Evolutionary conservation across 2,888 invertebrate genomes (phyloP).

Genomic region (Drosophila bunnanda): DNA sequence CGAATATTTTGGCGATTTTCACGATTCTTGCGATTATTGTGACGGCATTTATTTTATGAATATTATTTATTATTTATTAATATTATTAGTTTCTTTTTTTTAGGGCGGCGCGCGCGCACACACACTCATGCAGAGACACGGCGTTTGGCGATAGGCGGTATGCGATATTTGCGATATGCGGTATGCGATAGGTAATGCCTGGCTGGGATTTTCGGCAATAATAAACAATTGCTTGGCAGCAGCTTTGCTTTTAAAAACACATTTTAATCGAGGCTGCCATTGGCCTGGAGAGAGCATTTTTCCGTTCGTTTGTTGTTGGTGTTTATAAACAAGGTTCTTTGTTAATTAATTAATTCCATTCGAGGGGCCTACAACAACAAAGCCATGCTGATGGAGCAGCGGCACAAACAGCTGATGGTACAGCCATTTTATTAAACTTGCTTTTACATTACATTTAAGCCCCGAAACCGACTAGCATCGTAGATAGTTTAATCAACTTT

Average conservation of each 20-base stretch:
- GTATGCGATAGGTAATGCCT: conserved; percentile 48
- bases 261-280: background rate
- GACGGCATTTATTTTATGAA: background rate
- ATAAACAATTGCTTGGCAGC: conserved; percentile 5
- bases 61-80: conserved; percentile 10
- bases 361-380: too few species aligned
- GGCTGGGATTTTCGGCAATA: background rate
- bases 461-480: conserved; percentile 3
- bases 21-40: conserved; percentile 16
- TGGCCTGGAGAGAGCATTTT: conserved; percentile 3
- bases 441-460: conserved; percentile 3
- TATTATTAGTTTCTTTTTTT: background rate
- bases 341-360: background rate
- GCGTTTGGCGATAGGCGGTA: conserved; percentile 13
- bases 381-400: background rate
- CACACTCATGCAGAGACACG: conserved; percentile 27
- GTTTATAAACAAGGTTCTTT: background rate
- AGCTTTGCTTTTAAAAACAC: conserved; percentile 3
- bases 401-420: background rate
- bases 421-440: background rate
- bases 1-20: conserved; percentile 23
- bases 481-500: background rate
- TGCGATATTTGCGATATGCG: conserved; percentile 14
- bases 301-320: background rate
- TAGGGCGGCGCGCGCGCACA: conserved; percentile 31